phyloP scores from a whole-genome alignment of 2,113 vertebrate species.

The Callocephalon fimbriatum region DNA sequence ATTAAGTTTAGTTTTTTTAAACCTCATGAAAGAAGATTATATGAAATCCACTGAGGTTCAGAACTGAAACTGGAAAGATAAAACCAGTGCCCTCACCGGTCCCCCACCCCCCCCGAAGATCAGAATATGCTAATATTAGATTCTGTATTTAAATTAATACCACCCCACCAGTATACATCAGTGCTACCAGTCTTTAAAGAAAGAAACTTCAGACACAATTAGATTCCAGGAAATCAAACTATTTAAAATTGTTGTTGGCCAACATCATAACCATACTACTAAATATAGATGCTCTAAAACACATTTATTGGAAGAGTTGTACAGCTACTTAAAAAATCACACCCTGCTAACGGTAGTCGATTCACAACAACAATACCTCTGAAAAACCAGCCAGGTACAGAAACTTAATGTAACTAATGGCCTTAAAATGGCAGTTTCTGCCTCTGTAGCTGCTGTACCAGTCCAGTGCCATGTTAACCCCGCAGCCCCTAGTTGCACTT shows the following conservation, averaged over 20 bases:
- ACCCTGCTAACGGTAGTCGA: not conserved
- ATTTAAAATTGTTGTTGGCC: not conserved
- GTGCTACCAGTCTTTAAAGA: not conserved
- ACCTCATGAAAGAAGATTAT: constrained; percentile 71
- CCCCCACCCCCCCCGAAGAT: not conserved
- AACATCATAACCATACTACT: not conserved
- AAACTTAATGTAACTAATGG: not conserved
- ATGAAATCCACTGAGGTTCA: constrained; percentile 80
- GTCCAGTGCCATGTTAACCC: not conserved
- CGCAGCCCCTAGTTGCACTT: constrained; percentile 71
- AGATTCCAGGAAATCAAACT: not conserved
- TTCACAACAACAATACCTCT: not conserved
- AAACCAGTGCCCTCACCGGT: not conserved
- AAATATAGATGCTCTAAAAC: not conserved
- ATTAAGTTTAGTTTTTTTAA: constrained; percentile 72
- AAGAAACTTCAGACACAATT: not conserved
- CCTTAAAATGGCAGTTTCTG: not conserved
- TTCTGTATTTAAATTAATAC: not conserved
- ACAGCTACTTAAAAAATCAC: not conserved
- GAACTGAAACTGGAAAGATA: not conserved
- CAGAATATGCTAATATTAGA: not conserved
- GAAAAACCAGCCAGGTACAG: not conserved
- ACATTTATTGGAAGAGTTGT: not conserved
- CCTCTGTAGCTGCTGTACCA: not conserved
- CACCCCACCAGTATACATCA: not conserved